These are phyloP conservation scores for Cebuella pygmaea DNA, from an alignment of 2,797 vertebrate species.

Conservation along the genomic window DNA sequence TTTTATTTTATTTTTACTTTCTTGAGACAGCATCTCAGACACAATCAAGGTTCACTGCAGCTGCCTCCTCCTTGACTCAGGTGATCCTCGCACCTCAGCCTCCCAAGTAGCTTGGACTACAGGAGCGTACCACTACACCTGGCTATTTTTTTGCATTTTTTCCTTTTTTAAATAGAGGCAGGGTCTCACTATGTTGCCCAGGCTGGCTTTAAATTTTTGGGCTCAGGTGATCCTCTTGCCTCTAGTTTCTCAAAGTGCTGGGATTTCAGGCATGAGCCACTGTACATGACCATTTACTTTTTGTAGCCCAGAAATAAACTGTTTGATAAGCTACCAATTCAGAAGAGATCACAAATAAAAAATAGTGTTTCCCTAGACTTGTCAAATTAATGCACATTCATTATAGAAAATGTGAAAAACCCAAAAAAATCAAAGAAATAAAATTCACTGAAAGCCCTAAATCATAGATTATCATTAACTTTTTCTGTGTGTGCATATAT, in stretches of 20 bases:
- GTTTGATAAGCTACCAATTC: neutral
- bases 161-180: neutral
- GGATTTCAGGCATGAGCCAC: neutral
- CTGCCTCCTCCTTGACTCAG: neutral
- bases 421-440: neutral
- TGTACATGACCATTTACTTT: neutral
- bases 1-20: neutral
- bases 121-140: neutral
- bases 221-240: neutral
- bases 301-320: neutral
- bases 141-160: neutral
- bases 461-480: neutral
- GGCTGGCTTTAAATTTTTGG: neutral
- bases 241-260: neutral
- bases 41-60: neutral
- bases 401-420: neutral
- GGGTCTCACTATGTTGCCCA: neutral
- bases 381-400: neutral
- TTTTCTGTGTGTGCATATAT: neutral
- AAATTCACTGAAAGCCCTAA: neutral
- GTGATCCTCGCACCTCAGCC: neutral
- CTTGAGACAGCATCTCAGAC: neutral
- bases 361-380: neutral
- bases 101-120: neutral
- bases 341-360: slow-evolving; percentile 21